Percentiles rank a stretch among this genome's conserved stretches.
phyloP scores from a whole-genome alignment of 1,140 invertebrate species.

The Carposina sasakii region DNA sequence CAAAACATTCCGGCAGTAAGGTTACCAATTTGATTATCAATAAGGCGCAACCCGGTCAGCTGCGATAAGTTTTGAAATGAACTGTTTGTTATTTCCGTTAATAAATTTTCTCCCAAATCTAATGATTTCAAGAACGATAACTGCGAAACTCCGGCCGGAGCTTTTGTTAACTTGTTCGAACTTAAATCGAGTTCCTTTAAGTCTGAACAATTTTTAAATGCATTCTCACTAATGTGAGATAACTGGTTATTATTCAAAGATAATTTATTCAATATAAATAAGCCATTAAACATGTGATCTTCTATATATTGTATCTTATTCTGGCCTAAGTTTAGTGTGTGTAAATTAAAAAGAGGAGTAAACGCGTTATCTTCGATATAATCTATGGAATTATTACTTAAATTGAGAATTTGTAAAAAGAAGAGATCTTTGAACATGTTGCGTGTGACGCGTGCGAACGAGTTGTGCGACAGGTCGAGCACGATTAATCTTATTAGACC shows the following conservation, averaged over 20 bases:
- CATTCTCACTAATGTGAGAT: conserved; percentile 80
- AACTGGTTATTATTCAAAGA: conserved; percentile 86
- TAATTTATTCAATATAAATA: conserved; percentile 86
- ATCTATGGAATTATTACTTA: conserved; percentile 85
- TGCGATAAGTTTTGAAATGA: conserved; percentile 83
- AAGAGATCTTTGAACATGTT: conserved; percentile 86
- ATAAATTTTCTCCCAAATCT: conserved; percentile 87
- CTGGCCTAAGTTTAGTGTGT: conserved; percentile 84
- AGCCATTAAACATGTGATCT: conserved; percentile 83
- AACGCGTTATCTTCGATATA: conserved; percentile 85
- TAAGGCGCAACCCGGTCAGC: conserved; percentile 84
- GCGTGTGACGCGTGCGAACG: conserved; percentile 76
- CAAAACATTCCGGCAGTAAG: conserved; percentile 81
- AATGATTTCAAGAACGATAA: conserved; percentile 84
- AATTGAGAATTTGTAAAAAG: conserved; percentile 85
- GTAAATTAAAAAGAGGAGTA: conserved; percentile 85
- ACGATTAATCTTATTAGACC: conserved; percentile 80
- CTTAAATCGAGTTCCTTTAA: conserved; percentile 87
- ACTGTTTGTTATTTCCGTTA: conserved; percentile 81
- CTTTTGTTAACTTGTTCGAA: conserved; percentile 81
- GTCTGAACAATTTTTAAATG: conserved; percentile 87
- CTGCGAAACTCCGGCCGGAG: conserved; percentile 83
- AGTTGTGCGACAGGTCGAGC: conserved; percentile 80
- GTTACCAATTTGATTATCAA: conserved; percentile 86
- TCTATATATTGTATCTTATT: conserved; percentile 84